These are phyloP conservation scores for Steromphala cineraria DNA, from an alignment of 2,888 invertebrate genomes.

Conservation along the genomic window DNA sequence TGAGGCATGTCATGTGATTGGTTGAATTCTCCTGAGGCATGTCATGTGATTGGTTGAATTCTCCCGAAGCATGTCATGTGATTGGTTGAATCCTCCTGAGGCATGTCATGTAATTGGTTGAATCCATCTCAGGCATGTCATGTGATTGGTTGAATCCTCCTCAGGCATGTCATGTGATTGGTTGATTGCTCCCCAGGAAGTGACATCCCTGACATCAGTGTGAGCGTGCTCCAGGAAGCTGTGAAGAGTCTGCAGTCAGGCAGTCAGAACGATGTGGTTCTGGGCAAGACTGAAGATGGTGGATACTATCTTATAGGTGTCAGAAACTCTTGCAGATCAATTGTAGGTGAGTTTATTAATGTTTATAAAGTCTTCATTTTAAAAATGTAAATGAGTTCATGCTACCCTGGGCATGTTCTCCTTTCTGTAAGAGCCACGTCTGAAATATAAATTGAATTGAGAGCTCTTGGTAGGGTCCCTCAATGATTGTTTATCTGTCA, in stretches of 20 bases:
- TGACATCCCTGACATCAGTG: constrained; percentile 55
- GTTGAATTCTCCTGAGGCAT: constrained; percentile 36
- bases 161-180: too few species aligned
- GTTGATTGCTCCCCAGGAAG: constrained; percentile 37
- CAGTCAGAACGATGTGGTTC: constrained; percentile 41
- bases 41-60: too few species aligned
- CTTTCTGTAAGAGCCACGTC: too few species aligned
- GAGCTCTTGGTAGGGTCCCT: too few species aligned
- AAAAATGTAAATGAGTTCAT: neutral
- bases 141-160: too few species aligned
- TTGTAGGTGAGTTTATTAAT: constrained; percentile 34
- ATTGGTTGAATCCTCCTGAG: constrained; percentile 27
- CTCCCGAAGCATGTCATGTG: too few species aligned
- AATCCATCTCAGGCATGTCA: too few species aligned
- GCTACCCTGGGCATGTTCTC: neutral
- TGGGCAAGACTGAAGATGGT: constrained; percentile 55
- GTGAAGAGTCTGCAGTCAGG: constrained; percentile 32
- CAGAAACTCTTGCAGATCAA: neutral
- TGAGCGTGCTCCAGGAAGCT: constrained; percentile 41
- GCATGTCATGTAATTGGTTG: too few species aligned
- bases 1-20: too few species aligned
- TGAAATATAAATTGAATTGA: too few species aligned
- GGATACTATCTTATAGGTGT: constrained; percentile 60
- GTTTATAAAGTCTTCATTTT: neutral
- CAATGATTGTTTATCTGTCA: too few species aligned